phyloP scores from a whole-genome alignment of 30 jellyfish, hydroid and myxozoan species.

The Clytia hemisphaerica region DNA sequence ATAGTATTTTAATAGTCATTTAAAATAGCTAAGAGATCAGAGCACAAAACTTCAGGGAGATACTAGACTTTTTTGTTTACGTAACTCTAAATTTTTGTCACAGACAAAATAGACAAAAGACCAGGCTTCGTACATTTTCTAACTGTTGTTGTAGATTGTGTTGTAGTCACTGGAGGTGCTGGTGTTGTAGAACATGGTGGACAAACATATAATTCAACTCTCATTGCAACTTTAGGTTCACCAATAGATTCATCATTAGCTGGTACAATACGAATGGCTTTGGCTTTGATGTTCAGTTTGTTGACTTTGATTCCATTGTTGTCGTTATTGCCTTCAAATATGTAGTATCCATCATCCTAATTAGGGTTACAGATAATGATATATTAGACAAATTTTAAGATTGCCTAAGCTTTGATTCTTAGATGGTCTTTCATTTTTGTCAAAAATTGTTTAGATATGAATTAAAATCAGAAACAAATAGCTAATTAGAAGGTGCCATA shows the following conservation, averaged over 20 bases:
- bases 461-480: not conserved
- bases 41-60: too few relatives aligned
- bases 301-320: not conserved
- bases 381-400: too few relatives aligned
- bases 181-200: slow-evolving; percentile 11
- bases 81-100: too few relatives aligned
- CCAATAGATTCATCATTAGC: slow-evolving; percentile 23
- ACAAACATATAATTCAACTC: slow-evolving; percentile 28
- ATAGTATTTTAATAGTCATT: too few relatives aligned
- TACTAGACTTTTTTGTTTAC: too few relatives aligned
- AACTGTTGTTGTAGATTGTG: slow-evolving; percentile 2
- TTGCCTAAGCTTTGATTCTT: too few relatives aligned
- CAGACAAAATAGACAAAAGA: too few relatives aligned
- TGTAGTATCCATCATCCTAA: not conserved
- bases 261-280: slow-evolving; percentile 16
- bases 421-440: not conserved
- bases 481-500: not conserved
- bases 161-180: not conserved
- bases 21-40: too few relatives aligned
- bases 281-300: slow-evolving; percentile 19
- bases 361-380: too few relatives aligned
- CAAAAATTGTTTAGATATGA: not conserved
- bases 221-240: slow-evolving; percentile 15
- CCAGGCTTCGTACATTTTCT: too few relatives aligned
- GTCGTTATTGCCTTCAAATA: slow-evolving; percentile 16